Conservation (phyloP, 2,797 vertebrate genomes). For the Acanthurus lineatus region DNA sequence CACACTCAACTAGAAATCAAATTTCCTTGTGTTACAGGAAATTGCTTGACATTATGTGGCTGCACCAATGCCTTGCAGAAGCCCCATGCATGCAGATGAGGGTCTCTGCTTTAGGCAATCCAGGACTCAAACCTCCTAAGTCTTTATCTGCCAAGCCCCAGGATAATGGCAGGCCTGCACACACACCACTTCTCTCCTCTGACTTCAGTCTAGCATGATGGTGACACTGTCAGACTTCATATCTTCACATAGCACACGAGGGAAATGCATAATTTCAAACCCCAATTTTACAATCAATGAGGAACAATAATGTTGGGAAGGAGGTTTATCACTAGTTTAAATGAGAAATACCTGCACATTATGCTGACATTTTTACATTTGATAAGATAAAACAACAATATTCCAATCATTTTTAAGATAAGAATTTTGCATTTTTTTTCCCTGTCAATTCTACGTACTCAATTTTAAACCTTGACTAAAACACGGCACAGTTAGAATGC, state of each 20-base stretch:
- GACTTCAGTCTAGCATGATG: constrained; percentile 61
- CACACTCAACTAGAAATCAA: constrained; percentile 64
- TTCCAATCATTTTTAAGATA: constrained; percentile 39
- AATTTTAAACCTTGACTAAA: constrained; percentile 29
- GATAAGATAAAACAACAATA: constrained; percentile 54
- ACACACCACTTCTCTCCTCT: constrained; percentile 55
- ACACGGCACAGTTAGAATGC: constrained; percentile 17
- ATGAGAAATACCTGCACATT: constrained; percentile 49
- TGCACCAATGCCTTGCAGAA: constrained; percentile 62
- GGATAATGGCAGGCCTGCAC: constrained; percentile 70
- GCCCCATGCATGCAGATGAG: constrained; percentile 81
- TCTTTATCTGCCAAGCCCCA: constrained; percentile 81
- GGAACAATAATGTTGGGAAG: constrained; percentile 28
- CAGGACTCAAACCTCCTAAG: constrained; percentile 80
- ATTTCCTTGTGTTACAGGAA: constrained; percentile 77
- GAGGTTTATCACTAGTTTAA: constrained; percentile 35
- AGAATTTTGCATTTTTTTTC: constrained; percentile 10
- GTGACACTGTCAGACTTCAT: constrained; percentile 63
- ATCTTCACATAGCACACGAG: constrained; percentile 42
- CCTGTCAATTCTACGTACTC: not conserved
- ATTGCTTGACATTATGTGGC: constrained; percentile 82
- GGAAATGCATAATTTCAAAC: constrained; percentile 42
- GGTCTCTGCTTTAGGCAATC: constrained; percentile 74
- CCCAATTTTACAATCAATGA: constrained; percentile 37
- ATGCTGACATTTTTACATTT: constrained; percentile 44